Evolutionary conservation across 2,888 invertebrate species (phyloP), one percentile per base, ranked within the genome.

Genomic region (Eupithecia vulgata): DNA sequence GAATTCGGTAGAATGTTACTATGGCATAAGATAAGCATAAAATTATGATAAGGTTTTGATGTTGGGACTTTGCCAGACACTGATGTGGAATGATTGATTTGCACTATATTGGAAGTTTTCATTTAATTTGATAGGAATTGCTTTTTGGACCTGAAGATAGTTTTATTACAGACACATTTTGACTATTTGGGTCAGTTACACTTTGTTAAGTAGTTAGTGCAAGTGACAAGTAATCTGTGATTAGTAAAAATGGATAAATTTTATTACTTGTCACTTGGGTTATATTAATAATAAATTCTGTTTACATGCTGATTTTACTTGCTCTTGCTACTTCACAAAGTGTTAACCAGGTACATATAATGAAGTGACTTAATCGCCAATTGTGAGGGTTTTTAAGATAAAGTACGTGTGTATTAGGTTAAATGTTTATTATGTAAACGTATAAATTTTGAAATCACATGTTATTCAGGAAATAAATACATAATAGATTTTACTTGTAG

Each of bases 391-490:
- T 42, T 34, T 61, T 67, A 68, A 78, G 74, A 42, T 68, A 21
- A 74, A 78, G 78, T 45, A 68, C 73, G 42, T 69, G 61, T 71
- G 78, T 71, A 64, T 73, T 75, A 75, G 79, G 77, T 80, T 79
- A 76, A 84, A 82, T 81, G 82, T 88, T 85, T 87, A 88, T 87
- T 84, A 80, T 70, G 76, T 81, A 82, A 85, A 87, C 78, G 80
- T 82, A 82, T 84, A 74, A 75, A 81, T 85, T 80, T 82, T 83
- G 78, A 80, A 84, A 84, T 85, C 84, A 82, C 83, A 83, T 85
- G 83, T 83, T 82, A 84, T 85, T 79, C 83, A 83, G 81, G 85
- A 84, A 88, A 86, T 87, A 88, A 88, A 88, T 84, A 62, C 62
- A 61, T 17, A 84, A 59, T 82, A 84, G 83, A 85, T 83, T 84